Conservation (phyloP, 2,888 invertebrate genomes). For the Acanthosoma haemorrhoidale region DNA sequence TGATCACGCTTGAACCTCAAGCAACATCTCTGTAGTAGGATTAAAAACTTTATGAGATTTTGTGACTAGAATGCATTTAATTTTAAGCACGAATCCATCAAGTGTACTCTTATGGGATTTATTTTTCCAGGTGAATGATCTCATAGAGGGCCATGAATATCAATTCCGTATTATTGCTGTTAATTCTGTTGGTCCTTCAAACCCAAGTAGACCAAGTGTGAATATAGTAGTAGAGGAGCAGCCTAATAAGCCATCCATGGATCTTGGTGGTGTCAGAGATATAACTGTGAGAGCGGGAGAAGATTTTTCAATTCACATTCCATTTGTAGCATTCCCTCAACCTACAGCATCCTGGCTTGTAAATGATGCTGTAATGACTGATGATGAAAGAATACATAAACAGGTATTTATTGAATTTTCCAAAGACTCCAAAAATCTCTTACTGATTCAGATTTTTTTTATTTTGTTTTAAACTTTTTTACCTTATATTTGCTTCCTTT, state of each 20-base stretch:
- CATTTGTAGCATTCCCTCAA: conserved; percentile 92
- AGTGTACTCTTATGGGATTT: background rate
- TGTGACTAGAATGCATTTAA: no score
- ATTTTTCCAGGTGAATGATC: conserved; percentile 57
- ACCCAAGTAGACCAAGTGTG: conserved; percentile 75
- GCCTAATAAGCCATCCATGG: conserved; percentile 93
- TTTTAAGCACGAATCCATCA: no score
- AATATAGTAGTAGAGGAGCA: conserved; percentile 81
- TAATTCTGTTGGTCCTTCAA: conserved; percentile 79
- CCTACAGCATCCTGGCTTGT: conserved; percentile 92
- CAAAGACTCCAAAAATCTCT: background rate
- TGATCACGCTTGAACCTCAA: no score
- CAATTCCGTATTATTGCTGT: conserved; percentile 93
- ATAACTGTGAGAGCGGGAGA: conserved; percentile 96
- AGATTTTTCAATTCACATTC: conserved; percentile 94
- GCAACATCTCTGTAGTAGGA: no score
- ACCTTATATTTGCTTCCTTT: background rate
- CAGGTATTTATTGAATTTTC: conserved; percentile 44
- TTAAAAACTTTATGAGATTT: no score
- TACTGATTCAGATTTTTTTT: background rate
- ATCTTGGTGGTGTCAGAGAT: conserved; percentile 86
- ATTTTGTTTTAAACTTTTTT: background rate
- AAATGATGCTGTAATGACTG: conserved; percentile 75
- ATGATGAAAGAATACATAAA: conserved; percentile 74
- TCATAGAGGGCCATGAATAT: conserved; percentile 90